Evolutionary conservation across 2,888 invertebrate species (phyloP).

Genomic region (Ypsolopha sequella): DNA sequence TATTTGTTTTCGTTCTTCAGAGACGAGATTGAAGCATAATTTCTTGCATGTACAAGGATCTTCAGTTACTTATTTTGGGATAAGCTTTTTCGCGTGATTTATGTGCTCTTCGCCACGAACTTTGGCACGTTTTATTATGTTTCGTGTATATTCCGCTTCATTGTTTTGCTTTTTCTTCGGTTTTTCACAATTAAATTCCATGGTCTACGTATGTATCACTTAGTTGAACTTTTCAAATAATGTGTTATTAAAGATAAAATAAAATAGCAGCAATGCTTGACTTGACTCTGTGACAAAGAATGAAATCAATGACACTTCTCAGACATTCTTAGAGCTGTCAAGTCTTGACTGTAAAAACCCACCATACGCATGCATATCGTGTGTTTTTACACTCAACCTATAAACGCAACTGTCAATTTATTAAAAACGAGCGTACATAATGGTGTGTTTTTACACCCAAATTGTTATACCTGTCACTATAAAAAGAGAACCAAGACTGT

Average conservation of each 20-base stretch:
- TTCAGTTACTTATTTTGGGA: neutral
- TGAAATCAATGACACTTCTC: neutral
- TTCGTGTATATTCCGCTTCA: neutral
- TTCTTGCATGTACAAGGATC: neutral
- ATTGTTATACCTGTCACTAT: too few species aligned
- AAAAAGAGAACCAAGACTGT: too few species aligned
- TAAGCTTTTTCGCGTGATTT: neutral
- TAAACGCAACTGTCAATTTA: too few species aligned
- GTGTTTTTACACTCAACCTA: neutral
- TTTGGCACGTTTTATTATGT: neutral
- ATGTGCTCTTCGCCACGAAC: neutral
- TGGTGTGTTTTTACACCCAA: too few species aligned
- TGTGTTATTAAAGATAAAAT: neutral
- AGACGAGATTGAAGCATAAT: neutral
- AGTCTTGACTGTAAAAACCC: neutral
- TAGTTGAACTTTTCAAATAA: neutral
- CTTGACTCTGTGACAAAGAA: neutral
- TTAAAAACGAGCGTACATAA: too few species aligned
- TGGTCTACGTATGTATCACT: too few species aligned
- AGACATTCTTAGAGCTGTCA: neutral
- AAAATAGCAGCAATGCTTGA: too few species aligned
- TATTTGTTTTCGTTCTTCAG: neutral
- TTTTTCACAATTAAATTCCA: neutral
- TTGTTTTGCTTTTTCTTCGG: neutral
- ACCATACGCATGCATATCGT: neutral